phyloP scores from a whole-genome alignment of 2,888 invertebrate species.

The Zeuzera pyrina region DNA sequence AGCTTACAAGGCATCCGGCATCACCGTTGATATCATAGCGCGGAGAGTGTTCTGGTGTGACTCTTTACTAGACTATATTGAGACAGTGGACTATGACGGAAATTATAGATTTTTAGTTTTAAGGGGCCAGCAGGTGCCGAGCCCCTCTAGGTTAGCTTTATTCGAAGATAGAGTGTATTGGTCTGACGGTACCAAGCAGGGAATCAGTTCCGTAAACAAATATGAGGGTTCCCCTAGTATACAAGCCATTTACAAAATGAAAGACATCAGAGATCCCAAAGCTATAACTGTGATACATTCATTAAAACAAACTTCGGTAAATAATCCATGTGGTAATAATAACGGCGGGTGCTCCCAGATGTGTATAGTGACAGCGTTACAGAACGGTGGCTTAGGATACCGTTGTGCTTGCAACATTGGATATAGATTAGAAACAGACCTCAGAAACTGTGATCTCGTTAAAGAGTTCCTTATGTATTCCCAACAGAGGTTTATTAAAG shows the following conservation, averaged over 20 bases:
- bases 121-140: slow-evolving; percentile 88
- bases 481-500: slow-evolving; percentile 96
- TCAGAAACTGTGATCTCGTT: slow-evolving; percentile 85
- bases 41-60: slow-evolving; percentile 97
- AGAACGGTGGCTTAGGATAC: slow-evolving; percentile 83
- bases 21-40: slow-evolving; percentile 92
- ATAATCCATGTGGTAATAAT: slow-evolving; percentile 89
- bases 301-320: slow-evolving; percentile 81
- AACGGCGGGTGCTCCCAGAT: slow-evolving; percentile 95
- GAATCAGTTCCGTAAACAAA: slow-evolving; percentile 90
- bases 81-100: slow-evolving; percentile 95
- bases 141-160: slow-evolving; percentile 85
- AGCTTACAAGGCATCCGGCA: slow-evolving; percentile 93
- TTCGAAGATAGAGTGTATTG: slow-evolving; percentile 92
- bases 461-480: slow-evolving; percentile 95
- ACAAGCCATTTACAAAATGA: slow-evolving; percentile 84
- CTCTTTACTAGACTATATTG: slow-evolving; percentile 94
- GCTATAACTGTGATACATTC: slow-evolving; percentile 88
- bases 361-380: slow-evolving; percentile 90
- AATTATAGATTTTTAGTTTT: slow-evolving; percentile 84
- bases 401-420: slow-evolving; percentile 95
- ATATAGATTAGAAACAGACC: slow-evolving; percentile 81
- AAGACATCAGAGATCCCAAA: slow-evolving; percentile 86
- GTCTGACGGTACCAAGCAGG: slow-evolving; percentile 93
- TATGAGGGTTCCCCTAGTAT: slow-evolving; percentile 86